phyloP scores from a whole-genome alignment of 2,113 vertebrate genomes.

The Piaya cayana region DNA sequence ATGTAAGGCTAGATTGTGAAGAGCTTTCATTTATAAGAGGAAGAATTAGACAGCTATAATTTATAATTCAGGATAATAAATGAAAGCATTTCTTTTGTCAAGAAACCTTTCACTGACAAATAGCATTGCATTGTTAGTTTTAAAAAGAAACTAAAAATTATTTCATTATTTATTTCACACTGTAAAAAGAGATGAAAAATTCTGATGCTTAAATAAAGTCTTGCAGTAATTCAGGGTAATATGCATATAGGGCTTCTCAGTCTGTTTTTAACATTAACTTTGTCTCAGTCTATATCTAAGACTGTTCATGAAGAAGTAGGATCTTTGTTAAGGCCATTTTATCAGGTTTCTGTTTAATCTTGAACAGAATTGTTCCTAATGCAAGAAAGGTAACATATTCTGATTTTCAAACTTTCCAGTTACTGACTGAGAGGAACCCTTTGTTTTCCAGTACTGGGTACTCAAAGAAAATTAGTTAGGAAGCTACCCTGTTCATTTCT shows the following conservation, averaged over 20 bases:
- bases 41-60: conserved; percentile 71
- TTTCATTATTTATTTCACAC: neutral
- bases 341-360: neutral
- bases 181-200: conserved; percentile 24
- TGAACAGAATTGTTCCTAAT: neutral
- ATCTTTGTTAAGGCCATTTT: neutral
- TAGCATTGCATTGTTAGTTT: conserved; percentile 37
- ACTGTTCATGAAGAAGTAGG: neutral
- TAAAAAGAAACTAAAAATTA: conserved; percentile 15
- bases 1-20: conserved; percentile 52
- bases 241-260: neutral
- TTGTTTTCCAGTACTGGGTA: neutral
- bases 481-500: neutral
- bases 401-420: neutral
- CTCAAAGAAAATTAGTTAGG: neutral
- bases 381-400: neutral
- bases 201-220: neutral
- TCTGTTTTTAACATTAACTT: neutral
- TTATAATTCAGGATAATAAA: conserved; percentile 67
- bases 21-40: conserved; percentile 50
- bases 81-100: conserved; percentile 61
- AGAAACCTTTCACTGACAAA: conserved; percentile 46
- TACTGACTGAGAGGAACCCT: neutral
- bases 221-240: neutral
- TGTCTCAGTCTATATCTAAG: neutral